phyloP scores from a whole-genome alignment of 2,113 vertebrate genomes.

The Enhydra lutris region DNA sequence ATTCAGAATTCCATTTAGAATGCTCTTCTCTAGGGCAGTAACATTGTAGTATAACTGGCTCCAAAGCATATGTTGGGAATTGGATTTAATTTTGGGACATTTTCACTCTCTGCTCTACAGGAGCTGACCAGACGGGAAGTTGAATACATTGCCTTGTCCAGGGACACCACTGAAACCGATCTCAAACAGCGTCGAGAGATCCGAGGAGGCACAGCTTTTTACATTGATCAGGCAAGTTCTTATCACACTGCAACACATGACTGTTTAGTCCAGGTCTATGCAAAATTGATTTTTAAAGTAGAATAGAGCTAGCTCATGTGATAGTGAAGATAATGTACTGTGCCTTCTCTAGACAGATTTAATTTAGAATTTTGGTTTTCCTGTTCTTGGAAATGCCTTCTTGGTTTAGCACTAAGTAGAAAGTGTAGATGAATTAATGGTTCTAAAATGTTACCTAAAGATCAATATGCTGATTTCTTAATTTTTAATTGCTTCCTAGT shows the following conservation, averaged over 20 bases:
- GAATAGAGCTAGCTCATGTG: neutral
- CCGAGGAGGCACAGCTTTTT: constrained; percentile 92
- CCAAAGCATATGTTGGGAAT: constrained; percentile 18
- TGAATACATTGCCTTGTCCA: constrained; percentile 93
- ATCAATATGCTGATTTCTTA: neutral
- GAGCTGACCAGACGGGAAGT: constrained; percentile 95
- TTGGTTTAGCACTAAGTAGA: neutral
- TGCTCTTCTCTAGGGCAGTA: neutral
- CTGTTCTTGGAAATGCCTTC: constrained; percentile 7
- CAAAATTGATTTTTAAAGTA: constrained; percentile 24
- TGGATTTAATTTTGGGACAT: constrained; percentile 52
- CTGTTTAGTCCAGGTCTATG: neutral
- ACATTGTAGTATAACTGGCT: neutral
- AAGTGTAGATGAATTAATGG: neutral
- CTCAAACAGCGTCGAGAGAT: constrained; percentile 98
- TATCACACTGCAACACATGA: neutral
- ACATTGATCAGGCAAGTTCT: constrained; percentile 94
- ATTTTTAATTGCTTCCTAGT: neutral
- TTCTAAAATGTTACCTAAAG: neutral
- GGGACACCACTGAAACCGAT: constrained; percentile 97
- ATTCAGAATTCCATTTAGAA: neutral
- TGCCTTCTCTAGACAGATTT: constrained; percentile 29
- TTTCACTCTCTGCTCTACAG: constrained; percentile 78
- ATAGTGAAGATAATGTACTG: neutral
- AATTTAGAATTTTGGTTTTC: neutral